Conservation (phyloP, 1,140 invertebrate species). For the Aphaenogaster ashmeadi region DNA sequence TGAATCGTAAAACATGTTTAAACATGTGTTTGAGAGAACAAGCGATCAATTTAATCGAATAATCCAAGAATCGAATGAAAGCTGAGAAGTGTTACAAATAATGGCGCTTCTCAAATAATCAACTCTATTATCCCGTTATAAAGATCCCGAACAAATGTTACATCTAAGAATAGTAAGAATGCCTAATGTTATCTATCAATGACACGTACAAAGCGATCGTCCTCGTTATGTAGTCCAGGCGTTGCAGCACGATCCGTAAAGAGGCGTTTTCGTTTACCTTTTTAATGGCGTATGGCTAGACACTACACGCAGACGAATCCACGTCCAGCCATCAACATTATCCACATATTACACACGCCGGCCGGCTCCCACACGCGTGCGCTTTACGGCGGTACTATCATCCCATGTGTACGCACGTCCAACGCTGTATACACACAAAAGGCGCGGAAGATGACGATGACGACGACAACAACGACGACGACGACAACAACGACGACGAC, state of each 20-base stretch:
- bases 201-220: conserved; percentile 46
- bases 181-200: conserved; percentile 41
- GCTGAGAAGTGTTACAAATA: conserved; percentile 17
- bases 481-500: conserved; percentile 33
- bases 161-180: conserved; percentile 17
- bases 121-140: conserved; percentile 30
- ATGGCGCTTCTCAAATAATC: conserved; percentile 36
- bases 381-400: conserved; percentile 19
- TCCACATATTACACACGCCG: conserved; percentile 62
- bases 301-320: conserved; percentile 24
- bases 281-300: conserved; percentile 56
- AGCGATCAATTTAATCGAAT: conserved; percentile 38
- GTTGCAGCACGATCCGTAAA: conserved; percentile 60
- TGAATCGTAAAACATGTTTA: neutral
- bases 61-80: neutral
- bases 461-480: conserved; percentile 33
- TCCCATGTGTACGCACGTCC: conserved; percentile 59
- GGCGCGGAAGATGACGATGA: conserved; percentile 43
- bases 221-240: conserved; percentile 25
- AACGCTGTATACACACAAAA: conserved; percentile 44
- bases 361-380: conserved; percentile 44
- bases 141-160: conserved; percentile 34
- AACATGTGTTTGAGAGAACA: neutral
- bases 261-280: conserved; percentile 56
- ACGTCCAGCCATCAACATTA: conserved; percentile 66